Evolutionary conservation across 1,140 invertebrate genomes (phyloP).

Genomic region (Limonius californicus): DNA sequence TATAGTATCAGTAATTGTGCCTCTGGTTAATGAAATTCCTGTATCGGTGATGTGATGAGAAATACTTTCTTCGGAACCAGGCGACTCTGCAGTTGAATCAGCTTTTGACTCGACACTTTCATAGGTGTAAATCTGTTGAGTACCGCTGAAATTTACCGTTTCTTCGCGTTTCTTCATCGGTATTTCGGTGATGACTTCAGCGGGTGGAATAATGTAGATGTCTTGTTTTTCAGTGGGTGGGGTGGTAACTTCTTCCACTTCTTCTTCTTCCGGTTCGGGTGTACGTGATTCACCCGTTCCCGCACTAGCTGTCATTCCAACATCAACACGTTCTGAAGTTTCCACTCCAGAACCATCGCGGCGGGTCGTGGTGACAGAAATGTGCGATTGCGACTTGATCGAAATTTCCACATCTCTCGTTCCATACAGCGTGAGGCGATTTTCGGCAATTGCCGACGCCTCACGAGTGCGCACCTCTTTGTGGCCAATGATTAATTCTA

Average conservation of each 20-base stretch:
- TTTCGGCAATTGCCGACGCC: constrained; percentile 51
- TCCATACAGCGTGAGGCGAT: constrained; percentile 49
- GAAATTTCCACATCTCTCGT: constrained; percentile 52
- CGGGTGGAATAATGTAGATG: constrained; percentile 45
- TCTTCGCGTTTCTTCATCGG: constrained; percentile 47
- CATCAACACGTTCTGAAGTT: constrained; percentile 49
- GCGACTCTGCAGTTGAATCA: constrained; percentile 35
- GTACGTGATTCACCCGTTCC: constrained; percentile 30
- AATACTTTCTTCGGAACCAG: constrained; percentile 50
- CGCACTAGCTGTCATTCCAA: constrained; percentile 45
- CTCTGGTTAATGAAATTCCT: constrained; percentile 51
- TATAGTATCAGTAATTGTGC: constrained; percentile 49
- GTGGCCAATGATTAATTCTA: constrained; percentile 51
- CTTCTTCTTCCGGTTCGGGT: constrained; percentile 10
- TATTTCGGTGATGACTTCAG: constrained; percentile 33
- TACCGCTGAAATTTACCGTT: constrained; percentile 51
- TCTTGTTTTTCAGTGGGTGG: constrained; percentile 18
- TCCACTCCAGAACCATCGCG: constrained; percentile 46
- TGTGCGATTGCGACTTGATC: constrained; percentile 52
- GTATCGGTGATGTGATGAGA: constrained; percentile 54
- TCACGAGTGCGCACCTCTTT: constrained; percentile 52
- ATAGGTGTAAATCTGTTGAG: constrained; percentile 50
- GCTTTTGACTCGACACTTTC: constrained; percentile 44
- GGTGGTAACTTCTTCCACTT: background rate
- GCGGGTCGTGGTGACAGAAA: constrained; percentile 48